Evolutionary conservation across 2,113 vertebrate genomes (phyloP), one percentile per base, ranked within the genome.

Genomic region (Elephas maximus): DNA sequence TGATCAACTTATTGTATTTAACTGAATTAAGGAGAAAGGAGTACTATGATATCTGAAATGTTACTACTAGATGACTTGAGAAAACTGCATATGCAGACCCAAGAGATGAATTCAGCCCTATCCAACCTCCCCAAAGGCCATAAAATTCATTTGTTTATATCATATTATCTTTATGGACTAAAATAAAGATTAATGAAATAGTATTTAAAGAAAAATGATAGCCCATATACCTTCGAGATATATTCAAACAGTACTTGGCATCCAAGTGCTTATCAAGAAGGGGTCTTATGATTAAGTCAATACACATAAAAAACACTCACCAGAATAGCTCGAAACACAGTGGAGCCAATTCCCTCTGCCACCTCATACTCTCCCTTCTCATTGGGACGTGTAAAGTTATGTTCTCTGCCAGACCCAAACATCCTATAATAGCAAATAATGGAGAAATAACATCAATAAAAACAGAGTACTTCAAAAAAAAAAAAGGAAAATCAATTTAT

Each of bases 351-450:
- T 97, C 99, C 99, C 96, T 99, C 99, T 44, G 99, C 99, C 83
- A 99, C 99, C 93, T 99, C 99, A 69, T 99, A 99, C 94, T 99
- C 99, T 93, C 99, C 99, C 97, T 99, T 99, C 94, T 99, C 99
- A 91, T 99, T 99, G 86, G 99, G 99, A 82, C 99, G 99, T 63
- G 99, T 99, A 89, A 99, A 99, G 97, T 99, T 99, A 98, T 99
- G 99, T 98, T 99, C 99, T 98, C 99, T 98, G 96, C 99, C 99
- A 85, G 99, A 99, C 90, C 99, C 99, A 99, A 99, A 99, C 99
- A 99, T 99, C 98, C 99, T 99, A 95, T 85, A 76, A 97, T 23
- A 98, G 8, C 14, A 28, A 83, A 91, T 11, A 73, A 88, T 93
- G 76, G 73, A 94, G 60, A 97, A 74, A 71, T 33, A 57, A 57